These are phyloP conservation scores for Drosophila anceps DNA, from an alignment of 2,888 invertebrate genomes.

Conservation along the genomic window DNA sequence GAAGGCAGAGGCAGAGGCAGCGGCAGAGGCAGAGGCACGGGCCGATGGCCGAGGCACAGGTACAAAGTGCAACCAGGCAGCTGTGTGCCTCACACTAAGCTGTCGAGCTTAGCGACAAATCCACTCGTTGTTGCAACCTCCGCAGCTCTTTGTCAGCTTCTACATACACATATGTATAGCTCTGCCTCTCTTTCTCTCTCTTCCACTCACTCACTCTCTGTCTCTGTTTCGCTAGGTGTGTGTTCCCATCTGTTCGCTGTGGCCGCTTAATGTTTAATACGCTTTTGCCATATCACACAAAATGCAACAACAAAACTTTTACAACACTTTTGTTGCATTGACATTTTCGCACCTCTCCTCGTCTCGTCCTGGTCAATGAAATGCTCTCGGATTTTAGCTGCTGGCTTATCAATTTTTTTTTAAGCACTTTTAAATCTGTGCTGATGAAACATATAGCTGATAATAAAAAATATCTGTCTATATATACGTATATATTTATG, in stretches of 20 bases:
- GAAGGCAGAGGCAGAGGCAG: conserved; percentile 13
- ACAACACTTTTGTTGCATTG: conserved; percentile 33
- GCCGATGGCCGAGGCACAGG: conserved; percentile 31
- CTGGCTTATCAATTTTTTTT: not conserved
- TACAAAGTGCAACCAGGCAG: conserved; percentile 58
- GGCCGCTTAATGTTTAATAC: conserved; percentile 59
- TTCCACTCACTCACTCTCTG: not conserved
- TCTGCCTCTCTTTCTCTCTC: not conserved
- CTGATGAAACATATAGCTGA: not conserved
- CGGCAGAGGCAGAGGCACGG: conserved; percentile 3
- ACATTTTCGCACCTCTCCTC: conserved; percentile 46
- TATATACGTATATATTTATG: not conserved
- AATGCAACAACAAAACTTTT: conserved; percentile 34
- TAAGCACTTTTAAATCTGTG: not conserved
- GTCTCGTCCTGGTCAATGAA: conserved; percentile 46
- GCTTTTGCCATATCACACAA: conserved; percentile 54
- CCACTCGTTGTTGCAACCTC: conserved; percentile 48
- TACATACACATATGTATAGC: not conserved
- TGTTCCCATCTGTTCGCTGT: conserved; percentile 40
- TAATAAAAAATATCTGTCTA: not conserved
- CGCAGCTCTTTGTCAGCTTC: conserved; percentile 44
- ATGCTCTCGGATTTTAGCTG: conserved; percentile 3
- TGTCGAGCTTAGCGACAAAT: conserved; percentile 66
- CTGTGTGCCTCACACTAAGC: conserved; percentile 63
- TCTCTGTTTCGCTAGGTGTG: not conserved